phyloP scores from a whole-genome alignment of 2,797 vertebrate species.

The Crypturellus tataupa region DNA sequence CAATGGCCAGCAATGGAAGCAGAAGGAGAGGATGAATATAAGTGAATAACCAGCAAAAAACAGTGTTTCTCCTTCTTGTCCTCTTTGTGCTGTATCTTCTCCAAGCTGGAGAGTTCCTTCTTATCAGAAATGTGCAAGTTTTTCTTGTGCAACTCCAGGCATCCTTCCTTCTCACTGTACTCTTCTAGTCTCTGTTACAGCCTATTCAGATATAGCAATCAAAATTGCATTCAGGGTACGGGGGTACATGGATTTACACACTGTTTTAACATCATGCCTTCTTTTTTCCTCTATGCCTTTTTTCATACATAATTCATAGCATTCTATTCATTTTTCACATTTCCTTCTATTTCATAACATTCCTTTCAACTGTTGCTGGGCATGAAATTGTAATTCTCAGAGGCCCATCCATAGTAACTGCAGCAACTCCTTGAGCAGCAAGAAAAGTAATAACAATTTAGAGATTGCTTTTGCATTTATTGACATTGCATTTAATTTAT shows the following conservation, averaged over 20 bases:
- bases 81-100: neutral
- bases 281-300: neutral
- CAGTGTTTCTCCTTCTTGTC: neutral
- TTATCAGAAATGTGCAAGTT: neutral
- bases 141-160: neutral
- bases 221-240: neutral
- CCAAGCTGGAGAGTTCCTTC: neutral
- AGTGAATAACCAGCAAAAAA: neutral
- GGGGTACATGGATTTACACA: neutral
- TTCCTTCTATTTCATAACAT: neutral
- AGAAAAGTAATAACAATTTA: neutral
- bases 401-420: neutral
- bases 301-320: neutral
- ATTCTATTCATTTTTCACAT: neutral
- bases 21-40: neutral
- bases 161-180: neutral
- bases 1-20: neutral
- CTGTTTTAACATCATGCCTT: neutral
- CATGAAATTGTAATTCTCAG: neutral
- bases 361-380: neutral
- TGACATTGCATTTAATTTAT: neutral
- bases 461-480: neutral
- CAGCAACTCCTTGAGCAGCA: neutral
- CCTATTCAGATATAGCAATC: neutral
- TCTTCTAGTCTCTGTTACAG: neutral